Percentiles rank a stretch among this genome's conserved stretches.
Evolutionary conservation across 2,113 vertebrate species (phyloP).

Genomic region (Sakesphorus luctuosus): DNA sequence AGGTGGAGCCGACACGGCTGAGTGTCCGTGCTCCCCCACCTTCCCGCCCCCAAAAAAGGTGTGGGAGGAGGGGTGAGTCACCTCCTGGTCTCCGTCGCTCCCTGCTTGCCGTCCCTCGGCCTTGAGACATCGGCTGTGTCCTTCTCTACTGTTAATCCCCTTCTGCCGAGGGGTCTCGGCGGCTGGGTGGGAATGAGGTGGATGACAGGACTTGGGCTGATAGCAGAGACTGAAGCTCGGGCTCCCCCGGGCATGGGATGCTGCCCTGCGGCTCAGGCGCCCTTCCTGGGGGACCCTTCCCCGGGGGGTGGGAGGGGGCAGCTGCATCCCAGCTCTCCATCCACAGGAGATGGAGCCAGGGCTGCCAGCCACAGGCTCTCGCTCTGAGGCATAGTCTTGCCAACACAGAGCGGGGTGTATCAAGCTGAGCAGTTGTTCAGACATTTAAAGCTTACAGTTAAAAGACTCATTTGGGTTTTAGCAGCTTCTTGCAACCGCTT

Average conservation of each 20-base stretch:
- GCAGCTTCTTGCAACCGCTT: not conserved
- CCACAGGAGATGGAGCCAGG: not conserved
- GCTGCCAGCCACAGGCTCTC: not conserved
- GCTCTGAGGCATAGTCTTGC: not conserved
- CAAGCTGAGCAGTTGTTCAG: not conserved
- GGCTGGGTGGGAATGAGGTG: not conserved
- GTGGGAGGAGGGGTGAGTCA: not conserved
- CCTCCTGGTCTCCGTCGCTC: not conserved
- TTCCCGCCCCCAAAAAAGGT: not conserved
- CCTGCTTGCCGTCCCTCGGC: not conserved
- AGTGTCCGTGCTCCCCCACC: not conserved
- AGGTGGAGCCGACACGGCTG: not conserved
- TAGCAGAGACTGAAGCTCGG: not conserved
- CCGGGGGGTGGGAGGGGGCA: rapidly evolving
- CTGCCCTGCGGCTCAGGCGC: not conserved
- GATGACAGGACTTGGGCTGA: rapidly evolving
- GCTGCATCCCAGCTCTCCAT: not conserved
- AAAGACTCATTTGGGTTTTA: not conserved
- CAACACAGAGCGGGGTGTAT: rapidly evolving
- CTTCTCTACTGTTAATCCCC: rapidly evolving
- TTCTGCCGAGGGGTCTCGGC: rapidly evolving
- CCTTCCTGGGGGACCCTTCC: not conserved
- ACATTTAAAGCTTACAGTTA: not conserved
- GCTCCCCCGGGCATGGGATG: not conserved
- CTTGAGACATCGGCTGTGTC: not conserved